Base-by-base conservation (phyloP, 2,113 vertebrate genomes). In the Dicrurus megarhynchus region DNA sequence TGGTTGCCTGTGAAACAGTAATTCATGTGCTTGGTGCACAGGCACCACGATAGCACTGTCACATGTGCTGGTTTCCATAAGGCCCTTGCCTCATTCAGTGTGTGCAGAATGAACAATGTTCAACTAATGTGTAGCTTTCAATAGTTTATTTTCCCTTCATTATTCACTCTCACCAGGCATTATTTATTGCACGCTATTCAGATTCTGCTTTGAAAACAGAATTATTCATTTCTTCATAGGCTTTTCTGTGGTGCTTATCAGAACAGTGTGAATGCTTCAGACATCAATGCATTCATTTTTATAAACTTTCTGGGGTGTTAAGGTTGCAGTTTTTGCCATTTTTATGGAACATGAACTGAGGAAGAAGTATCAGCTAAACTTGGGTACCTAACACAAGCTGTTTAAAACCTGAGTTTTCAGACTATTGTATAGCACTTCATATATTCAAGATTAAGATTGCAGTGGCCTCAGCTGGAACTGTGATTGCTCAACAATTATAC, bases 111-210 rank as follows among this genome's bases (percentile, higher is more conserved):
- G 91, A 96, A 82, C 94, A 94, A 80, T 22, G 69, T 78, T 95
- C 84, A 91, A 70, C 84, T 84, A 86, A 91, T 84, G 80, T 71
- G 89, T 60, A 68, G 84, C 65, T 95, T 91, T 95, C 95, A 92
- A 75, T 84, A 87, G 86, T 96, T 93, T 94, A 87, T 97, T 96
- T 95, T 92, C 63, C 55, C 55, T 92, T 88, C 90, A 92, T 95
- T 96, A 89, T 96, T 94, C 81, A n/a, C 69, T 63, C 91, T 94
- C 94, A 82, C 89, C 91, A 96, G 93, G 94, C 95, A 75, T 95
- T 95, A 95, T 95, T 97, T 96, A 96, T 77, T 75, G 77, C 73
- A 81, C 1, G 1, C 91, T 92, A 91, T 95, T 96, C 87, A 95
- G 61, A 91, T 92, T 89, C 84, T 79, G 89, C 94, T 89, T 94